Evolutionary conservation across 2,888 invertebrate species (phyloP), one percentile per base, ranked within the genome.

Genomic region (Atherix ibis): DNA sequence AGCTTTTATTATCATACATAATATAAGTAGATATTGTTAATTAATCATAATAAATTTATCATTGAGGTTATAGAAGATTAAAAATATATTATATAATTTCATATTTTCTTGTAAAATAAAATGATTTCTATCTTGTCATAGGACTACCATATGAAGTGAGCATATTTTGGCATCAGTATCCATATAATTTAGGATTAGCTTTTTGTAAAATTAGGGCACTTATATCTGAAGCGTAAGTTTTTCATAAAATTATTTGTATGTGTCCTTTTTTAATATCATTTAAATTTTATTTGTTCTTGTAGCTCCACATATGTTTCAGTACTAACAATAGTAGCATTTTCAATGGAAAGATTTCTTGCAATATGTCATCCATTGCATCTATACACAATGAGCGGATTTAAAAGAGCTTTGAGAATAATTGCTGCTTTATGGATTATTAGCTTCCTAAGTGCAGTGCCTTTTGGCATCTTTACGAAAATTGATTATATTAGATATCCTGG

Each of bases 261-360:
- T 13, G 14, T 14, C 35, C 27, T 32, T 13, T 27, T 25, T 28
- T 25, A 13, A 17, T 27, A 13, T 40, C 18, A 19, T 19, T 19
- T 9, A 6, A 19, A 19, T 19, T n/a, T n/a, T n/a, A n/a, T n/a
- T n/a, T n/a, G n/a, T n/a, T n/a, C n/a, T n/a, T n/a, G n/a, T 22
- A 85, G 85, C 58, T 84, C 87, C 1, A 81, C 85, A 1, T 88
- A 89, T 59, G 87, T 85, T 2, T 89, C 89, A 2, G 84, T 89
- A 31, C 63, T 91, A 51, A 91, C 89, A 16, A 89, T 91, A 46
- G 85, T 88, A 28, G 85, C 87, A 3, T 91, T 91, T 62, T 88
- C 89, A 1, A 73, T 82, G 61, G 91, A 91, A 63, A 70, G 91
- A 27, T 87, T 88, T 64, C 63, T 89, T 44, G 89, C 89, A 19